Percentiles rank a stretch among this genome's conserved stretches.
Conservation (phyloP, 2,888 invertebrate genomes). For the Hydraecia micacea region DNA sequence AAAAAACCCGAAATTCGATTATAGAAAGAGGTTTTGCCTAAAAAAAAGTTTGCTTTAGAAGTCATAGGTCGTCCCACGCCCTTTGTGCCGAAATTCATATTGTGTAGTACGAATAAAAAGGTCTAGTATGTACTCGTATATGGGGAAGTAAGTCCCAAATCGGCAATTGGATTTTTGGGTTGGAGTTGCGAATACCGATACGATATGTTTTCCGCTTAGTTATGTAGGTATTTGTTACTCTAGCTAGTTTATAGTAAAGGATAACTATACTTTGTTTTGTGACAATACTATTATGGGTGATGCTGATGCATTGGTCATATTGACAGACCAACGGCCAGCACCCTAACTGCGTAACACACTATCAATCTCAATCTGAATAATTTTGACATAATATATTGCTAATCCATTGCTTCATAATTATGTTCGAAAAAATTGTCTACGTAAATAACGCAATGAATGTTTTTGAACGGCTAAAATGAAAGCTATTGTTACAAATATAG, state of each 20-base stretch:
- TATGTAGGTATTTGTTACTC: slow-evolving; percentile 3
- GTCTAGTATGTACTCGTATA: slow-evolving; percentile 29
- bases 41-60: slow-evolving; percentile 32
- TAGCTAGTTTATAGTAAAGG: slow-evolving; percentile 1
- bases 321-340: no score
- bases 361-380: no score
- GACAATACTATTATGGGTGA: not conserved
- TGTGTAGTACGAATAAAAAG: slow-evolving; percentile 51
- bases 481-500: no score
- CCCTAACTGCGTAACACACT: no score
- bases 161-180: slow-evolving; percentile 50
- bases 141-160: slow-evolving; percentile 45
- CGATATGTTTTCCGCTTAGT: slow-evolving; percentile 33
- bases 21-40: slow-evolving; percentile 7
- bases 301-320: not conserved
- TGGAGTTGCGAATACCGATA: slow-evolving; percentile 38
- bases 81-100: slow-evolving; percentile 48
- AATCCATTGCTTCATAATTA: no score
- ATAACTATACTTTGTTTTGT: not conserved
- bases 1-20: slow-evolving; percentile 27
- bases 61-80: slow-evolving; percentile 17
- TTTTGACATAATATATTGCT: no score
- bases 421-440: no score
- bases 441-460: no score
- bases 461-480: no score